Conservation (phyloP, 2,888 invertebrate species). For the Slavum lentiscoides region DNA sequence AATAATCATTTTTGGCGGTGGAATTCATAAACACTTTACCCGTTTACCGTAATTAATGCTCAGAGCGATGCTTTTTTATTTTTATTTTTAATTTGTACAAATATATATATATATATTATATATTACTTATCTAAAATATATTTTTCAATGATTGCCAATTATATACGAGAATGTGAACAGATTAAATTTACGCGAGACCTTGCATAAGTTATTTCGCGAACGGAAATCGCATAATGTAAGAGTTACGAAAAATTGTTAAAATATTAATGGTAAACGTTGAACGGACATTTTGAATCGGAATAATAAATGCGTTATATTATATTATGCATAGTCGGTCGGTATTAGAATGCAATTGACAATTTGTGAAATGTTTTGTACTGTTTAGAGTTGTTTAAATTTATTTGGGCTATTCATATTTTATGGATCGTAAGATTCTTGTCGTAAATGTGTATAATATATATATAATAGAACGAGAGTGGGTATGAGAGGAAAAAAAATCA, state of each 20-base stretch:
- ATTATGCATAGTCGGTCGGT: neutral
- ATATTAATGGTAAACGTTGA: neutral
- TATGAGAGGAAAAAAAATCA: slow-evolving; percentile 23
- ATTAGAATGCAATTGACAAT: neutral
- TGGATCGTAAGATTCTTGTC: slow-evolving; percentile 30
- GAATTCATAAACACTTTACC: too few species aligned
- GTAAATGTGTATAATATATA: neutral
- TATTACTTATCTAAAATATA: too few species aligned
- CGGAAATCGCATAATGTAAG: too few species aligned
- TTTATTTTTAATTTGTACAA: too few species aligned
- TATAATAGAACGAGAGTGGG: slow-evolving; percentile 19
- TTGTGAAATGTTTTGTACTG: slow-evolving; percentile 18
- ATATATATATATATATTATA: too few species aligned
- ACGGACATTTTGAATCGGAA: neutral
- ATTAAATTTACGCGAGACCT: too few species aligned
- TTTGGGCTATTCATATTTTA: slow-evolving; percentile 47
- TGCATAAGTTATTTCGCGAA: too few species aligned
- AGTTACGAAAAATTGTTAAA: neutral
- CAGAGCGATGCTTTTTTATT: too few species aligned
- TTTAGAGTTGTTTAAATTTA: slow-evolving; percentile 19
- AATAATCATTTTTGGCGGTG: too few species aligned
- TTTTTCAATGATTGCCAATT: too few species aligned
- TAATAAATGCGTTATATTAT: neutral
- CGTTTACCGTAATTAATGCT: too few species aligned
- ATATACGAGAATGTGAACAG: too few species aligned